Percentiles rank a stretch among this genome's conserved stretches.
Conservation (phyloP, 2,888 invertebrate genomes). For the Pseudococcus jackbeardsleyi region DNA sequence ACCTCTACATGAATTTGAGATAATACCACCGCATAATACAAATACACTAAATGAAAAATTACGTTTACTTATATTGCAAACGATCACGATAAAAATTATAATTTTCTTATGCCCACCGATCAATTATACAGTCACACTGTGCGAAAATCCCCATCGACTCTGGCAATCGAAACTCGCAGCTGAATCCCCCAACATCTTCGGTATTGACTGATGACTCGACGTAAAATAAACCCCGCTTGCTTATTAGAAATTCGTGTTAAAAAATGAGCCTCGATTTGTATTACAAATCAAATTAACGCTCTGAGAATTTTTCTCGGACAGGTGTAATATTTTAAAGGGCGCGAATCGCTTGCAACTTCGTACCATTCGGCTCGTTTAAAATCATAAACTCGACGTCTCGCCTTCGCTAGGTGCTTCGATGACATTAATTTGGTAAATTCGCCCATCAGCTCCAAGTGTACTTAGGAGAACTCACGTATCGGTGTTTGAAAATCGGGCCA, state of each 20-base stretch:
- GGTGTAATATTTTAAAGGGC: background rate
- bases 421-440: background rate
- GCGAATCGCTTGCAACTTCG: background rate
- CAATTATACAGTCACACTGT: no score
- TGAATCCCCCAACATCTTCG: background rate
- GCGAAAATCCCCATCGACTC: background rate
- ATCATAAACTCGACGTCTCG: background rate
- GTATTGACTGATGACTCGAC: background rate
- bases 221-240: background rate
- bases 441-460: background rate
- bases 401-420: background rate
- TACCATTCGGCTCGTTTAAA: background rate
- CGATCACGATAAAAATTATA: no score
- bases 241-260: background rate
- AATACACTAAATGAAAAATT: no score
- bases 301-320: background rate
- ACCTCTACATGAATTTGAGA: no score
- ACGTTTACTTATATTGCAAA: no score
- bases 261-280: background rate
- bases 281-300: background rate
- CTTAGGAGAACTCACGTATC: conserved; percentile 1
- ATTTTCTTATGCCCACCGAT: no score
- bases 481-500: conserved; percentile 17
- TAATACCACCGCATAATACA: no score
- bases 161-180: background rate